Base-by-base conservation (phyloP, 2,797 vertebrate genomes). In the Arnoldichthys spilopterus region DNA sequence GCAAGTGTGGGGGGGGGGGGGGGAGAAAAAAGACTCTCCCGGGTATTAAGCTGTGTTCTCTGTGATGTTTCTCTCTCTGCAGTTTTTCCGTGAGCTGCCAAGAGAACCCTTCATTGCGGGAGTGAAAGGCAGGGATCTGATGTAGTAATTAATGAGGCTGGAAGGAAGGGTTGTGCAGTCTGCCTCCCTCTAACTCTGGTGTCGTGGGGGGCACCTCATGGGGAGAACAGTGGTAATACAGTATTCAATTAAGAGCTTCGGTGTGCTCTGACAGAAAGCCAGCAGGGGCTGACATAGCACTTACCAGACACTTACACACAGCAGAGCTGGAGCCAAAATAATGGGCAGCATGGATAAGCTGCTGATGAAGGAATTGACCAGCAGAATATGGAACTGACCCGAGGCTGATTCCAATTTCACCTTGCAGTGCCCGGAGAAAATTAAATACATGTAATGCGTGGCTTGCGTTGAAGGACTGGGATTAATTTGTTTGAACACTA, bases 151-250 rank as follows among this genome's bases (percentile, higher is more conserved):
- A 86, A 85, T 81, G 82, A 85, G 80, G 82, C 82, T 81, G 64
- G 81, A 84, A 81, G 85, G 69, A 59, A 67, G 72, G 84, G 77
- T 84, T 49, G 61, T 72, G 73, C 67, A 20, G 72, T n/a, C 66
- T 58, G 72, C 71, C 81, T 77, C 61, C 51, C 37, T 74, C 63
- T 79, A 74, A 82, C 80, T 77, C 53, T 22, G 32, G 76, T 85
- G 85, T 80, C 82, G 4, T 54, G 77, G 72, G 59, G 74, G 77
- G 1, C 22, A 84, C 83, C n/a, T 0, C 51, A 73, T 84, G 75
- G 84, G 86, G 84, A 87, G 86, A 86, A 86, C 78, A 66, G 66
- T 85, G 63, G 67, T 84, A 83, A 88, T 88, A 86, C 75, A 77
- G 77, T 64, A 76, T 88, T 85, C 77, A 85, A 86, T 86, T 84